phyloP scores from a whole-genome alignment of 2,113 vertebrate genomes.

The Oryzias melastigma region DNA sequence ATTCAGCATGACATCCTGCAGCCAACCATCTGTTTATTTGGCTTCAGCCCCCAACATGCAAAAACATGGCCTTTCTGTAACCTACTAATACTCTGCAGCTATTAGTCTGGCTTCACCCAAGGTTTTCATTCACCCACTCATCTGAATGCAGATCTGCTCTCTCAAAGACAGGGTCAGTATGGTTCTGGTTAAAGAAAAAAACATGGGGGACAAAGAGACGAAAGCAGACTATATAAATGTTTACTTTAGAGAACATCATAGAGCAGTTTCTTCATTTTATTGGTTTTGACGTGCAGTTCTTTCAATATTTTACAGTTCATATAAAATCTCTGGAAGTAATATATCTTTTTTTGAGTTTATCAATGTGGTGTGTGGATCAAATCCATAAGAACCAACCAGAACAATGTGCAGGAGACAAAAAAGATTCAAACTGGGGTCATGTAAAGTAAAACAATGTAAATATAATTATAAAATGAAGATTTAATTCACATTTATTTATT shows the following conservation, averaged over 20 bases:
- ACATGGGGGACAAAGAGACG: slow-evolving; percentile 46
- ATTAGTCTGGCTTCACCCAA: slow-evolving; percentile 61
- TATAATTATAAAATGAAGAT: no score
- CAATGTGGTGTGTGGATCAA: slow-evolving; percentile 31
- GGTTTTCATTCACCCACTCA: slow-evolving; percentile 22
- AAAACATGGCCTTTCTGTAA: slow-evolving; percentile 59
- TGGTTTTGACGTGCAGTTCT: slow-evolving; percentile 55
- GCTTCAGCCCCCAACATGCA: slow-evolving; percentile 59
- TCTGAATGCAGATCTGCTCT: slow-evolving; percentile 40
- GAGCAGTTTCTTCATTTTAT: slow-evolving; percentile 27
- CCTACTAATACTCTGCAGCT: slow-evolving; percentile 62
- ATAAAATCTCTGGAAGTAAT: slow-evolving; percentile 56
- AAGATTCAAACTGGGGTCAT: no score
- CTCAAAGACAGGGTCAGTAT: slow-evolving; percentile 57
- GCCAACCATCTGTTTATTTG: slow-evolving; percentile 62
- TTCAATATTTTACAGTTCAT: slow-evolving; percentile 58
- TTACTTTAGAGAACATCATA: slow-evolving; percentile 65
- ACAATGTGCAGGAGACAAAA: no score
- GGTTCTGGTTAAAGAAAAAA: slow-evolving; percentile 68
- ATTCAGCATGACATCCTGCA: slow-evolving; percentile 34
- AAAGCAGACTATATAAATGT: slow-evolving; percentile 56
- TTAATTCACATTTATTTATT: no score
- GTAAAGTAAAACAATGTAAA: no score
- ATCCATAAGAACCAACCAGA: no score
- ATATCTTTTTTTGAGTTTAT: slow-evolving; percentile 54